Base-by-base conservation (phyloP, 1,140 invertebrate genomes). In the Drosophila lowei region DNA sequence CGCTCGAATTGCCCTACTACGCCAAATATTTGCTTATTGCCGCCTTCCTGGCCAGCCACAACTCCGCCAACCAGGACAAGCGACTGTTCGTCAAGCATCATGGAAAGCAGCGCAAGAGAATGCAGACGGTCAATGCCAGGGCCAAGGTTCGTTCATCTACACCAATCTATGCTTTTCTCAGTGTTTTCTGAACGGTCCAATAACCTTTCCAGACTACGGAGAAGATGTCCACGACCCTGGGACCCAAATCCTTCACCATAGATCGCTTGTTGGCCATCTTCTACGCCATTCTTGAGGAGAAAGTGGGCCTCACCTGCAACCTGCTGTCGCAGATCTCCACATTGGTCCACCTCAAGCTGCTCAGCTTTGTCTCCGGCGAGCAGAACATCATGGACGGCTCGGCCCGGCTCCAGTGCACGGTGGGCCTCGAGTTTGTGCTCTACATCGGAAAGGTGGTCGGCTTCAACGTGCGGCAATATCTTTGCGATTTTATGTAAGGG, bases 251-350 rank as follows among this genome's bases (percentile, higher is more conserved):
- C 0, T 98, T 98, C 86, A 94, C 94, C 1, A 92, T 98, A 15
- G 96, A 97, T 88, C 93, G 97, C 57, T 92, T 98, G 78, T 91
- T 98, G 52, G 96, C 97, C 3, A 98, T 99, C 77, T 98, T 98
- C 92, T 98, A 97, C 92, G 95, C 96, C 1, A 97, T 99, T 76
- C 92, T 97, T 13, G 95, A 97, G 49, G 95, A 97, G 49, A 95
- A 95, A 88, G 95, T 97, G 28, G 94, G 95, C 25, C 93, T 98
- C 13, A 97, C 97, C 65, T 96, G 96, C 65, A 95, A 96, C 91
- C 92, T 98, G 15, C 92, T 97, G 7, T 93, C 94, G 1, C 96
- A 97, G 92, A 95, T 97, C 75, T 94, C 95, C 5, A 95, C 95
- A 9, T 92, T 96, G 71, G 95, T 96, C 6, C 93, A 95, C 77